Percentiles rank a stretch among this genome's conserved stretches.
phyloP scores from a whole-genome alignment of 2,888 invertebrate species.

The Ormia ochracea region DNA sequence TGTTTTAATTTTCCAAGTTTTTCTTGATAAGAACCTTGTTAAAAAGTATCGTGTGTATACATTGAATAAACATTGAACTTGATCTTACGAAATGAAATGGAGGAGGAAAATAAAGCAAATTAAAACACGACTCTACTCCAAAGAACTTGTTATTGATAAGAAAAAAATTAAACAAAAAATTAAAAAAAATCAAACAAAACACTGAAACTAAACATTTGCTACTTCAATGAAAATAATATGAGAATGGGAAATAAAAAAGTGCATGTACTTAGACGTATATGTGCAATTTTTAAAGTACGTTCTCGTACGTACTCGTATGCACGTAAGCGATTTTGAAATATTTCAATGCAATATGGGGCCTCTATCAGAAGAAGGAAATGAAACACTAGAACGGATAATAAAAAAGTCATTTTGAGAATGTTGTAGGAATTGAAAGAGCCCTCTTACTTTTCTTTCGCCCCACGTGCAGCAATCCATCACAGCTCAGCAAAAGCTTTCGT shows the following conservation, averaged over 20 bases:
- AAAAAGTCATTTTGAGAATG: too few relatives aligned
- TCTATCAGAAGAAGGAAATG: too few relatives aligned
- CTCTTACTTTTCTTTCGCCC: too few relatives aligned
- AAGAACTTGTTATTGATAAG: constrained; percentile 52
- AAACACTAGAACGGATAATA: too few relatives aligned
- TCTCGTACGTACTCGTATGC: too few relatives aligned
- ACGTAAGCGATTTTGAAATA: neutral
- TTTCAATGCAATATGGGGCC: neutral
- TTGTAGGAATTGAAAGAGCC: too few relatives aligned
- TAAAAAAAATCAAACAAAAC: neutral
- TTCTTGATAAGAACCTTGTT: constrained; percentile 62
- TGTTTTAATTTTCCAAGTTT: constrained; percentile 58
- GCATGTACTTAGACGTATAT: too few relatives aligned
- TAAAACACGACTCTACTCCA: constrained; percentile 10
- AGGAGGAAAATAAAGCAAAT: constrained; percentile 40
- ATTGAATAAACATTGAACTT: constrained; percentile 62
- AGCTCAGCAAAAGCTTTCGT: too few relatives aligned
- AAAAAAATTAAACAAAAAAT: neutral
- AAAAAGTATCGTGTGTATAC: constrained; percentile 53
- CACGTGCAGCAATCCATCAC: too few relatives aligned
- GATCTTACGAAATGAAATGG: constrained; percentile 54
- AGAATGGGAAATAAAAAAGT: constrained; percentile 28
- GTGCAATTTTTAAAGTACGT: neutral
- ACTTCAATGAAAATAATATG: constrained; percentile 41
- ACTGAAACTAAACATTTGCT: constrained; percentile 21